phyloP scores from a whole-genome alignment of 2,797 vertebrate species.

The Eulemur coronatus region DNA sequence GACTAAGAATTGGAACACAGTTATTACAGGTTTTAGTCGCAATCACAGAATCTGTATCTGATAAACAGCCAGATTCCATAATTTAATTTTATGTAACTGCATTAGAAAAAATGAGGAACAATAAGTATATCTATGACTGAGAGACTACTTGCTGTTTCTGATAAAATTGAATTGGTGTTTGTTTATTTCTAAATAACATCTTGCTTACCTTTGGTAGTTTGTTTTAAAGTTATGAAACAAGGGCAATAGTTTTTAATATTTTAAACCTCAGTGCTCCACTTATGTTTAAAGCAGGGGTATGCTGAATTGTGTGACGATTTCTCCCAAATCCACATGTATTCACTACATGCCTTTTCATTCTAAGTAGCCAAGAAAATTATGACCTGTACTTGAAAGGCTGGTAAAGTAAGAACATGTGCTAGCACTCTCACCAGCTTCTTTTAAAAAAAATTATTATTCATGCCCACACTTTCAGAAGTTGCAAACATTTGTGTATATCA shows the following conservation, averaged over 20 bases:
- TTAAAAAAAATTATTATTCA: background rate
- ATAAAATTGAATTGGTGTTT: conserved; percentile 21
- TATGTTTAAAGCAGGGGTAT: background rate
- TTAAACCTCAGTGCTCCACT: background rate
- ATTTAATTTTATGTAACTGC: conserved; percentile 41
- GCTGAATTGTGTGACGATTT: background rate
- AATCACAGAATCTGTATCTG: conserved; percentile 42
- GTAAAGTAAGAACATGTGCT: background rate
- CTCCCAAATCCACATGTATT: background rate
- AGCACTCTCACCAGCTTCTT: background rate
- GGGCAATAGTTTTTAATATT: background rate
- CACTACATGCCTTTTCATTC: background rate
- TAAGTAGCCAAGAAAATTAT: background rate
- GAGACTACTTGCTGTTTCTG: background rate
- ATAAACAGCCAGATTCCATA: conserved; percentile 25
- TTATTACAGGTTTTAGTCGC: background rate
- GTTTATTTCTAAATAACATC: background rate
- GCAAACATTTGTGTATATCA: background rate
- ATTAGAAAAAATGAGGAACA: background rate
- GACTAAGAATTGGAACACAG: background rate
- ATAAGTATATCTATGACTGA: background rate
- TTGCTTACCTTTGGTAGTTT: background rate
- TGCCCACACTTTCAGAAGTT: background rate
- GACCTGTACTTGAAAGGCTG: background rate
- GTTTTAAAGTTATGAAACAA: background rate